Evolutionary conservation across 2,113 vertebrate species (phyloP).

Genomic region (Hippocampus mohnikei): DNA sequence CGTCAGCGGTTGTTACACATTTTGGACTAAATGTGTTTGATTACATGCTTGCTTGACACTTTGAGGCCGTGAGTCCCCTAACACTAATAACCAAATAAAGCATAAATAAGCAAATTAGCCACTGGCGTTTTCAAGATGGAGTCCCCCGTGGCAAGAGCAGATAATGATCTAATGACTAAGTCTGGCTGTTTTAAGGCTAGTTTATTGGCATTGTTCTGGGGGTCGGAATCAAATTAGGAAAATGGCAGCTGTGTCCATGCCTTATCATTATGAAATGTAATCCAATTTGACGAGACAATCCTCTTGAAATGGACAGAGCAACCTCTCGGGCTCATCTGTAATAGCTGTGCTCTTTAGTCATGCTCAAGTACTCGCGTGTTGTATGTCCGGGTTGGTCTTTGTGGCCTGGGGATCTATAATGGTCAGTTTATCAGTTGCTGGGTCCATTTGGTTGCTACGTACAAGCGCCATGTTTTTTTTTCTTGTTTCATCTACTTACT

Average conservation of each 20-base stretch:
- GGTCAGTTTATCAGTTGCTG: background rate
- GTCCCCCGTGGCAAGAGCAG: constrained; percentile 32
- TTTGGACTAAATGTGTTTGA: constrained; percentile 12
- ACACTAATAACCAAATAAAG: constrained; percentile 29
- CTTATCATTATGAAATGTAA: constrained; percentile 69
- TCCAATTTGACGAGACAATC: constrained; percentile 65
- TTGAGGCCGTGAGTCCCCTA: constrained; percentile 15
- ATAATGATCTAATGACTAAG: constrained; percentile 62
- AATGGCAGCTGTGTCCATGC: constrained; percentile 68
- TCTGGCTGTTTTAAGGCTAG: constrained; percentile 59
- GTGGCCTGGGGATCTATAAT: background rate
- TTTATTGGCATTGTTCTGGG: constrained; percentile 64
- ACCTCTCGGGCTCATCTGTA: constrained; percentile 38
- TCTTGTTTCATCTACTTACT: background rate
- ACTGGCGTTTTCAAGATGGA: constrained; percentile 13
- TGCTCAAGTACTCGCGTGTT: constrained; percentile 28
- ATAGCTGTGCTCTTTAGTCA: constrained; percentile 28
- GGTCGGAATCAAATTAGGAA: constrained; percentile 69
- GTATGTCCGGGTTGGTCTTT: constrained; percentile 16
- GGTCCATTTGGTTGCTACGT: background rate
- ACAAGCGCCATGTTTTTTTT: background rate
- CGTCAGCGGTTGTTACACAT: background rate
- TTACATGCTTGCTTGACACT: constrained; percentile 2
- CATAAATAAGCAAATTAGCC: constrained; percentile 43
- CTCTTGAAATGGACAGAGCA: constrained; percentile 58